A percentile compares a stretch with the other conserved stretches of the same genome.
These are phyloP conservation scores for Falco rusticolus DNA, from an alignment of 2,797 vertebrate genomes.

Conservation along the genomic window DNA sequence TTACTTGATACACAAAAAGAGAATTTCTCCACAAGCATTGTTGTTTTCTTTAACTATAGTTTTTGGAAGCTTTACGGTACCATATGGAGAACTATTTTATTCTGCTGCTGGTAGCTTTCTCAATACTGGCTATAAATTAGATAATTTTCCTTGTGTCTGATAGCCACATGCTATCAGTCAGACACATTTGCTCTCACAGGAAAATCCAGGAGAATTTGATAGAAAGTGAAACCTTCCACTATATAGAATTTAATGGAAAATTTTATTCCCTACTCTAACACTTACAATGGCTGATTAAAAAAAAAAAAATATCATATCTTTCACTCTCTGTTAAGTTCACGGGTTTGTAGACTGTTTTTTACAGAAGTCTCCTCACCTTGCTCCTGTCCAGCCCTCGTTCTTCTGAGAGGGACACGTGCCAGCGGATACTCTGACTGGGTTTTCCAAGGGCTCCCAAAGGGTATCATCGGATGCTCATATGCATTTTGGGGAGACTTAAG, in stretches of 20 bases:
- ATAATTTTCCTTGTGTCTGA: conserved; percentile 69
- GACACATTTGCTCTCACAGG: not conserved
- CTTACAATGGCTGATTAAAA: not conserved
- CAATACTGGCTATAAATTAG: conserved; percentile 73
- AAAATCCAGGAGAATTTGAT: not conserved
- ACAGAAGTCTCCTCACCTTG: not conserved
- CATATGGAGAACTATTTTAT: conserved; percentile 80
- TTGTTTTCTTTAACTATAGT: conserved; percentile 62
- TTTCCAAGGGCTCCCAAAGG: not conserved
- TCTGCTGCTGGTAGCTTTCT: conserved; percentile 73
- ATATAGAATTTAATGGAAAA: not conserved
- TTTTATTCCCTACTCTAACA: not conserved
- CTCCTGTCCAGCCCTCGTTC: not conserved
- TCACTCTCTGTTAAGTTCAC: not conserved
- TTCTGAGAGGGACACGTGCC: not conserved
- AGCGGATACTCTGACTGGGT: accelerated
- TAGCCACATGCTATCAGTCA: conserved; percentile 56
- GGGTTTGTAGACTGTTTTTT: not conserved
- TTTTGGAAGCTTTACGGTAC: conserved; percentile 75
- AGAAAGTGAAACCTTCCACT: not conserved
- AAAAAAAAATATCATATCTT: not conserved
- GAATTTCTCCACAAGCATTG: conserved; percentile 1
- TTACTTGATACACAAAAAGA: conserved; percentile 43
- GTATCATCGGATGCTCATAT: accelerated
- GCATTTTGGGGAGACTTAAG: not conserved